Evolutionary conservation across 2,888 invertebrate species (phyloP).

Genomic region (Thymelicus acteon): DNA sequence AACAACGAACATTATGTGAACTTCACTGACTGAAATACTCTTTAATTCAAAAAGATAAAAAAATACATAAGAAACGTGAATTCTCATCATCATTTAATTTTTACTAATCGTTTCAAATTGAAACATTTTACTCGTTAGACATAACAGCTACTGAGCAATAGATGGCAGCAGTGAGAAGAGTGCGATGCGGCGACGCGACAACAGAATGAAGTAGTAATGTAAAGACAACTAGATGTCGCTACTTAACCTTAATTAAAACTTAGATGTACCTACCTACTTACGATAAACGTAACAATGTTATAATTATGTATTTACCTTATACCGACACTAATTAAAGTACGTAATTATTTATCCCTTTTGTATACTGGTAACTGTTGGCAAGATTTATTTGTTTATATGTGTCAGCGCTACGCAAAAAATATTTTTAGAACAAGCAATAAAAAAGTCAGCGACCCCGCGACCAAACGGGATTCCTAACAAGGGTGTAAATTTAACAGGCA

Average conservation of each 20-base stretch:
- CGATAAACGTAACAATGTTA: neutral
- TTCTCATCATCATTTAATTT: too few species aligned
- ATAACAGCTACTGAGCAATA: conserved; percentile 55
- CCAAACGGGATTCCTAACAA: conserved; percentile 61
- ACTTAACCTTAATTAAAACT: conserved; percentile 17
- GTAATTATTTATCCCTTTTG: neutral
- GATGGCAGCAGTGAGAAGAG: conserved; percentile 50
- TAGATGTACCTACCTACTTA: too few species aligned
- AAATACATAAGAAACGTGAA: too few species aligned
- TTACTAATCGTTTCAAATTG: neutral
- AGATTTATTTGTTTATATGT: conserved; percentile 3
- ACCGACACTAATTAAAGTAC: conserved; percentile 4
- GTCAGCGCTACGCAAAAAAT: conserved; percentile 28
- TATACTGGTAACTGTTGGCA: neutral
- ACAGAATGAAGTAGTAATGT: conserved; percentile 7
- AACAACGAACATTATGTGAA: neutral
- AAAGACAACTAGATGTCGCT: conserved; percentile 52
- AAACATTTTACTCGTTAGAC: conserved; percentile 11
- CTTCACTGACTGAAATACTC: too few species aligned
- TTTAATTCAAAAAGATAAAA: too few species aligned
- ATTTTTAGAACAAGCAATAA: conserved; percentile 47
- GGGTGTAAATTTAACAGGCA: conserved; percentile 65
- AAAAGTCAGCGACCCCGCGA: conserved; percentile 53
- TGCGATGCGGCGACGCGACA: too few species aligned
- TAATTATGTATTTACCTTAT: neutral